Evolutionary conservation across 1,140 invertebrate species (phyloP), one percentile per base, ranked within the genome.

Genomic region (Drosophila jambulina): DNA sequence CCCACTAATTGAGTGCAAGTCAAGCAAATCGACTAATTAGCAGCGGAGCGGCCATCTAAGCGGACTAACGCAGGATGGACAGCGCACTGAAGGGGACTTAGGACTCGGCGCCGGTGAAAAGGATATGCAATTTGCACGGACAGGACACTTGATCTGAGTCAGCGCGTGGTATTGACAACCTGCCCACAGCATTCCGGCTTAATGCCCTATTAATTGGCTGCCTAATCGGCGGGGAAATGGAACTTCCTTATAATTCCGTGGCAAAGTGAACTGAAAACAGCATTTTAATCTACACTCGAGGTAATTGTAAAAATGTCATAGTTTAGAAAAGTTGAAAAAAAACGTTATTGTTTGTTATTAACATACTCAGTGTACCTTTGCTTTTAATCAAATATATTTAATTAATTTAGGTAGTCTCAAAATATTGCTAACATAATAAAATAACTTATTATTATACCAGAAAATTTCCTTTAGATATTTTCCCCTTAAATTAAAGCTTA

Each of bases 201-300:
- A 87, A 86, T 87, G 54, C 51, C 36, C 60, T 83, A 88, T 88
- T 88, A 88, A 87, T 87, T 88, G 79, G 80, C 36, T 32, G 36
- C 4, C 51, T 36, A 63, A 57, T 54, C 34, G 34, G 43, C n/a
- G 36, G 13, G 12, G 21, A 43, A 58, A 32, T 21, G 29, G 34
- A 10, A 19, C 46, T 34, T 19, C 17, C 61, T 21, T 40, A 56
- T 49, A 61, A 54, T 43, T 42, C 19, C 19, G 12, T 13, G 21
- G 34, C 23, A 34, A 6, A 54, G 10, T 4, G 21, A 17, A 19
- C n/a, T 19, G 49, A 38, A 42, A 27, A 56, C 13, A 15, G 6
- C 15, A 54, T 25, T 56, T 56, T 25, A 13, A 25, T 17, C 27
- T 61, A 9, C 45, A 34, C 29, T 57, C 17, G 21, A 8, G 21